These are phyloP conservation scores for Drosophila percnosoma DNA, from an alignment of 2,888 invertebrate genomes.

Conservation along the genomic window DNA sequence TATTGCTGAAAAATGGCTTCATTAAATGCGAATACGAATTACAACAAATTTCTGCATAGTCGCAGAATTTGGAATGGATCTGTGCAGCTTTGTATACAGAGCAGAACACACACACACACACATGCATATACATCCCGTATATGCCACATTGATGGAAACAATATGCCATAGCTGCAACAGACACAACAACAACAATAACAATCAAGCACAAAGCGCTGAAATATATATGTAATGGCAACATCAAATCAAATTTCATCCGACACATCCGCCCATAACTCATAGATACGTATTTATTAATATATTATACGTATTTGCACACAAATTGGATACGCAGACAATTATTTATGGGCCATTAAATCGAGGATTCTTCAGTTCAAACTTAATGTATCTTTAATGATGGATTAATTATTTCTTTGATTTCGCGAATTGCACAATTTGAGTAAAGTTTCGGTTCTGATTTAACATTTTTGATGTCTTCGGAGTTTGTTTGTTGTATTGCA, in stretches of 20 bases:
- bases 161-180: constrained; percentile 49
- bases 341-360: constrained; percentile 47
- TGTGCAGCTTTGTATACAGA: constrained; percentile 30
- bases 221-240: constrained; percentile 51
- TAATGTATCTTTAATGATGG: constrained; percentile 28
- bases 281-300: constrained; percentile 18
- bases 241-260: constrained; percentile 67
- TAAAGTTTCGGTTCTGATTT: not conserved
- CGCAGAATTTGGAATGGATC: constrained; percentile 36
- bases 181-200: constrained; percentile 28
- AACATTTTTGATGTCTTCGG: not conserved
- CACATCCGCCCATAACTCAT: constrained; percentile 52
- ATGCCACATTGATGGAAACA: constrained; percentile 51
- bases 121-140: not conserved
- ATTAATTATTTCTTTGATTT: not conserved
- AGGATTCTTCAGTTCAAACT: constrained; percentile 49
- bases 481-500: not conserved
- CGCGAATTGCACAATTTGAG: not conserved
- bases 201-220: constrained; percentile 45
- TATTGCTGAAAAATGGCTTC: constrained; percentile 26
- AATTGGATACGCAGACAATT: constrained; percentile 20
- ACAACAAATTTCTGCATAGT: constrained; percentile 43
- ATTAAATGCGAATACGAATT: constrained; percentile 14
- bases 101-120: constrained; percentile 34
- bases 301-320: constrained; percentile 17